phyloP scores from a whole-genome alignment of 2,113 vertebrate species.

The Tetraodon nigroviridis region DNA sequence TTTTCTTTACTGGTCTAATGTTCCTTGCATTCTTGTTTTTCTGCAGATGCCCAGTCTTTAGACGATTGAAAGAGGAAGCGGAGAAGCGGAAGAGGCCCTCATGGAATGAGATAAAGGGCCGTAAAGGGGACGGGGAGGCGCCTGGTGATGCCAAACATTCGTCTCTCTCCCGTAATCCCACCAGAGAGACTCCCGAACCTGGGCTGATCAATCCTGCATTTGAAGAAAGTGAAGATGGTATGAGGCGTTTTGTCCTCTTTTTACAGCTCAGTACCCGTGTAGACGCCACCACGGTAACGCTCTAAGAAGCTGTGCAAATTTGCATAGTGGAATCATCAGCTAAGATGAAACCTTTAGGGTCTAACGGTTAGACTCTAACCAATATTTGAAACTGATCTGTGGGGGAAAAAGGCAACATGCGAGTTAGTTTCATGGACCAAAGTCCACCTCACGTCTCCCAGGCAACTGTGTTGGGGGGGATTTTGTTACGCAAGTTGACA shows the following conservation, averaged over 20 bases:
- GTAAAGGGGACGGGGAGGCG: constrained; percentile 66
- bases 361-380: constrained; percentile 28
- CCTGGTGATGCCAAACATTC: constrained; percentile 66
- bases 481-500: neutral
- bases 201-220: constrained; percentile 87
- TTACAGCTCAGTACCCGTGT: too few relatives aligned
- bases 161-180: constrained; percentile 37
- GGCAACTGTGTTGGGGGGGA: constrained; percentile 25
- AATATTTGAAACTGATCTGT: constrained; percentile 20
- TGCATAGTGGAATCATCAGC: constrained; percentile 49
- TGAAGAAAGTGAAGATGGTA: constrained; percentile 89
- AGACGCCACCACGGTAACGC: too few relatives aligned
- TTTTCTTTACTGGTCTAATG: neutral
- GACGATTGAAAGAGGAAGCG: constrained; percentile 77
- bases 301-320: too few relatives aligned
- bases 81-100: constrained; percentile 76
- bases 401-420: constrained; percentile 23
- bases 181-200: constrained; percentile 73
- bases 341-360: constrained; percentile 20
- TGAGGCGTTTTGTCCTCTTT: constrained; percentile 7
- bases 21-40: constrained; percentile 14
- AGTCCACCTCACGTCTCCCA: constrained; percentile 25
- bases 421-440: constrained; percentile 5
- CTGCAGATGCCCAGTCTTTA: constrained; percentile 82
- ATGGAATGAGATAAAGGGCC: constrained; percentile 77